Conservation (phyloP, 2,797 vertebrate genomes). For the Hephaestus fuliginosus region DNA sequence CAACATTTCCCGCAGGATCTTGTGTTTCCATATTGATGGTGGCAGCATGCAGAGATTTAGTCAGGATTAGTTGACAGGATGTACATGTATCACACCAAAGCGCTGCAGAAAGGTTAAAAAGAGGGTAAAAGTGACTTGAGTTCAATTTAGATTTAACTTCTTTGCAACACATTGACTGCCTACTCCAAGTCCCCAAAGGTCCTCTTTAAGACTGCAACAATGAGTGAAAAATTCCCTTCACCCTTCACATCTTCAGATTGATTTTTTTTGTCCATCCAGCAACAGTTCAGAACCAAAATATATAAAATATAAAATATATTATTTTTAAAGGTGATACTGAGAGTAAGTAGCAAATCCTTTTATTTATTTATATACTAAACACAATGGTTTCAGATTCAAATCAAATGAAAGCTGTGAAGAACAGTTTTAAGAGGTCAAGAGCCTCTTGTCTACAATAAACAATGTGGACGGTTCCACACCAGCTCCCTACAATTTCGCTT, state of each 20-base stretch:
- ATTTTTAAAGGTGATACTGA: neutral
- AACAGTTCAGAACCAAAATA: neutral
- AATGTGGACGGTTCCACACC: neutral
- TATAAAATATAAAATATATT: neutral
- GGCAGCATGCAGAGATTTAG: neutral
- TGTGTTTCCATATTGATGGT: neutral
- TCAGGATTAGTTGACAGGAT: neutral
- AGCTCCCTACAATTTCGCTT: neutral
- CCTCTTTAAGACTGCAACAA: neutral
- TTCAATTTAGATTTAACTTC: neutral
- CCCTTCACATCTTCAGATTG: neutral
- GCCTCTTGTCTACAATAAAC: neutral
- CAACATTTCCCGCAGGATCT: slow-evolving; percentile 13
- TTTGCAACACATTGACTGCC: neutral
- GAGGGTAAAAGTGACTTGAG: neutral
- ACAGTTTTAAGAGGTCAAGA: neutral
- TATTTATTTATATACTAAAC: neutral
- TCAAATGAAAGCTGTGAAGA: neutral
- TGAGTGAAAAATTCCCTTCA: too few relatives aligned
- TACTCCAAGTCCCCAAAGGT: neutral
- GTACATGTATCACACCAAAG: neutral
- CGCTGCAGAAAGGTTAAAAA: neutral
- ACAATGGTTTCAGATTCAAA: neutral
- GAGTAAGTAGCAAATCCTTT: neutral
- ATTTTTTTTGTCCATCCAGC: neutral